Percentiles rank a stretch among this genome's conserved stretches.
phyloP scores from a whole-genome alignment of 2,113 vertebrate species.

The Ceuthmochares aereus region DNA sequence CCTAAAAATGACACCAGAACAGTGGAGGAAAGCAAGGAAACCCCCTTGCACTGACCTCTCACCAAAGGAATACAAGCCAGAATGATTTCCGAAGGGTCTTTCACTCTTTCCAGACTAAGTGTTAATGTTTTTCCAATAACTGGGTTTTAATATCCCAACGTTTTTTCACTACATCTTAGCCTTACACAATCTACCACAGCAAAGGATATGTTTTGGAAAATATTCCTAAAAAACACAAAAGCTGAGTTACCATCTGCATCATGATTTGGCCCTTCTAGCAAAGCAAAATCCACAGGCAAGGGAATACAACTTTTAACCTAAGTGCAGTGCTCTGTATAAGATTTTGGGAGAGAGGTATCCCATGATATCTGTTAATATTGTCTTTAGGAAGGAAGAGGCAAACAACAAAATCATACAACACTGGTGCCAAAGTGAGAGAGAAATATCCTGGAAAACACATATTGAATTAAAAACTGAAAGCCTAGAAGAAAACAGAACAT shows the following conservation, averaged over 20 bases:
- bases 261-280: not conserved
- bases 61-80: not conserved
- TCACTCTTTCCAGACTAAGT: not conserved
- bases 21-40: not conserved
- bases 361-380: not conserved
- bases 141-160: not conserved
- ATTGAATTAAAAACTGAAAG: constrained; percentile 36
- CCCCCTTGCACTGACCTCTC: not conserved
- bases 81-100: not conserved
- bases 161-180: not conserved
- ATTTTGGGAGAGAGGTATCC: not conserved
- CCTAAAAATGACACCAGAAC: not conserved
- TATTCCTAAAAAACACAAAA: constrained; percentile 15
- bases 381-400: constrained; percentile 12
- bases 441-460: constrained; percentile 8
- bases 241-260: constrained; percentile 16
- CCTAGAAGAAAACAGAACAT: constrained; percentile 62
- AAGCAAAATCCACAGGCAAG: constrained; percentile 28
- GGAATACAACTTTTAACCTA: not conserved
- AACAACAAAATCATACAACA: not conserved
- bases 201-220: constrained; percentile 20
- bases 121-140: not conserved
- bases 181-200: not conserved
- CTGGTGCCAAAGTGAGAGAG: not conserved
- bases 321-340: not conserved